Base-by-base conservation (phyloP, 2,888 invertebrate species). In the Leucoptera coffeella region DNA sequence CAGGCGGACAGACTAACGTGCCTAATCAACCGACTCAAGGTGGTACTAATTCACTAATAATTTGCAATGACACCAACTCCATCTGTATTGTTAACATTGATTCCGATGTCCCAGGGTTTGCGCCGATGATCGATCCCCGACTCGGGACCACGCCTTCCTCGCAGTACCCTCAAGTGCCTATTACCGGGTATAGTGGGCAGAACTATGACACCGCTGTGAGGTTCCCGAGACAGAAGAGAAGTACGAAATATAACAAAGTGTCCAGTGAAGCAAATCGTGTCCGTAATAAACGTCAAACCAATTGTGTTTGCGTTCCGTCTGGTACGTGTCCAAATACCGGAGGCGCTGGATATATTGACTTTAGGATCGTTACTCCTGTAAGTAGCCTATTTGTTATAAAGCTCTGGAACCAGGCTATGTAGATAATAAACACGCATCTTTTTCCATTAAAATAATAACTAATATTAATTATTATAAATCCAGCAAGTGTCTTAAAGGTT, bases 291-390 rank as follows among this genome's bases (percentile, higher is more conserved):
- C 36, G 30, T 35, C 23, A 17, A 4, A 19, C 25, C 3, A 57
- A 52, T 33, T 69, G 69, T 36, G 43, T 41, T 19, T 73, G 72
- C 40, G 62, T 65, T 2, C 32, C 56, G 2, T 33, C 50, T 15
- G 58, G 69, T 11, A 56, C 55, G 4, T 73, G 73, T 38, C 39
- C 45, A 19, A 41, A 34, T 19, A 55, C 54, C 11, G 59, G 60
- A 37, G 78, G 77, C 13, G 69, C 65, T 30, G 78, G 78, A 11
- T 49, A 74, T 45, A 72, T 79, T 25, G 79, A 79, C 38, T 56
- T 78, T 35, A 67, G 79, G 33, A 79, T 79, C 25, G 78, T 79
- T 0, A 73, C 69, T 30, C 75, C 62, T 35, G 78, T 78, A 56
- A 65, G 64, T 50, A 20, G n/a, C n/a, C n/a, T n/a, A n/a, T n/a